Evolutionary conservation across 2,113 vertebrate species (phyloP).

Genomic region (Limanda limanda): DNA sequence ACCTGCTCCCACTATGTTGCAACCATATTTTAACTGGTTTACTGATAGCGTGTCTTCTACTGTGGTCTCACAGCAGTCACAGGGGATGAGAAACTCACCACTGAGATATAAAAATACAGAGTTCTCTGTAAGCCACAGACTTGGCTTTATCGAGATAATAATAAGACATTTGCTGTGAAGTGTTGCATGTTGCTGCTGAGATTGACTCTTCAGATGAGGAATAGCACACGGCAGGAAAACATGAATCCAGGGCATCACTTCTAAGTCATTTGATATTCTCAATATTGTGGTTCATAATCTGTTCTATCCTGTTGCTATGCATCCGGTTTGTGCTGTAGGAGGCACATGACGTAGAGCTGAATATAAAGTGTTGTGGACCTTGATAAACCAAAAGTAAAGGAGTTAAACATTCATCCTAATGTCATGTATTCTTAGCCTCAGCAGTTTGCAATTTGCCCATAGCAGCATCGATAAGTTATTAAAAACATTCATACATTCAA

Average conservation of each 20-base stretch:
- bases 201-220: conserved; percentile 11
- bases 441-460: not conserved
- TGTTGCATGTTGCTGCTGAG: not conserved
- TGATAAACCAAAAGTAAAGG: not conserved
- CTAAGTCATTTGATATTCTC: not conserved
- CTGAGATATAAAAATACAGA: conserved; percentile 9
- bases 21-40: not conserved
- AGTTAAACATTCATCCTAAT: not conserved
- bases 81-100: conserved; percentile 1
- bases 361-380: not conserved
- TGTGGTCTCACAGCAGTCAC: conserved; percentile 2
- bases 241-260: not conserved
- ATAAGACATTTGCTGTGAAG: not conserved
- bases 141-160: conserved; percentile 3
- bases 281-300: not conserved
- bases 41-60: not conserved
- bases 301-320: not conserved
- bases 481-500: not conserved
- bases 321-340: not conserved
- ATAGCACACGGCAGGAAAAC: not conserved
- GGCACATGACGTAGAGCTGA: not conserved
- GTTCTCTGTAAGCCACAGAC: not conserved
- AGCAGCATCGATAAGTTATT: no score
- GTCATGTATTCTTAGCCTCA: not conserved
- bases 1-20: not conserved